These are phyloP conservation scores for Characodon lateralis DNA, from an alignment of 2,797 vertebrate genomes.

Conservation along the genomic window DNA sequence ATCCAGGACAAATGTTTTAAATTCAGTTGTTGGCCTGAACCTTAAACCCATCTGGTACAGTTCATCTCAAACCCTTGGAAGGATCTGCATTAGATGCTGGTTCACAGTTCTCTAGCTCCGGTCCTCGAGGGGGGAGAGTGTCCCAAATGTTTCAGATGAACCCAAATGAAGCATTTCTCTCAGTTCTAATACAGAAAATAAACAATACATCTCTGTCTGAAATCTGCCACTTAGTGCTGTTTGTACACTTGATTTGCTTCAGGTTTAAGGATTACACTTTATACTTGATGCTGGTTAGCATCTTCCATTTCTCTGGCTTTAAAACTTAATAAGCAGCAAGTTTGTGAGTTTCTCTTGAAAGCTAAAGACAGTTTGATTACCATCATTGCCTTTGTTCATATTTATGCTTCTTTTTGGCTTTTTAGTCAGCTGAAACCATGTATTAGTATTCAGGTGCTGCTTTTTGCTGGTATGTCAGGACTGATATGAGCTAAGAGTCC, in stretches of 20 bases:
- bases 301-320: constrained; percentile 13
- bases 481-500: constrained; percentile 47
- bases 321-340: not conserved
- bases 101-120: no score
- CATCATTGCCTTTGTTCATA: constrained; percentile 17
- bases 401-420: constrained; percentile 24
- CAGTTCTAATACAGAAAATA: constrained; percentile 46
- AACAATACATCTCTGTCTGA: no score
- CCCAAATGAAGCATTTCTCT: constrained; percentile 51
- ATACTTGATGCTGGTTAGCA: constrained; percentile 4
- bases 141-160: no score
- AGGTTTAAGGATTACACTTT: not conserved
- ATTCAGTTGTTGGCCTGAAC: not conserved
- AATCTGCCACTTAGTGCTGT: constrained; percentile 3
- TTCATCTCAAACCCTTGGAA: not conserved
- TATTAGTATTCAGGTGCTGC: constrained; percentile 34
- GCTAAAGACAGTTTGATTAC: not conserved
- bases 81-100: not conserved
- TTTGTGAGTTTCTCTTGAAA: constrained; percentile 8
- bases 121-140: no score
- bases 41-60: not conserved
- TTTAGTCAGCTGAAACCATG: constrained; percentile 20
- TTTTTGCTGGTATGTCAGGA: constrained; percentile 35
- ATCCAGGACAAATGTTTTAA: not conserved
- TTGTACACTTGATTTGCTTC: not conserved